These are phyloP conservation scores for Eira barbara DNA, from an alignment of 2,113 vertebrate species.

Conservation along the genomic window DNA sequence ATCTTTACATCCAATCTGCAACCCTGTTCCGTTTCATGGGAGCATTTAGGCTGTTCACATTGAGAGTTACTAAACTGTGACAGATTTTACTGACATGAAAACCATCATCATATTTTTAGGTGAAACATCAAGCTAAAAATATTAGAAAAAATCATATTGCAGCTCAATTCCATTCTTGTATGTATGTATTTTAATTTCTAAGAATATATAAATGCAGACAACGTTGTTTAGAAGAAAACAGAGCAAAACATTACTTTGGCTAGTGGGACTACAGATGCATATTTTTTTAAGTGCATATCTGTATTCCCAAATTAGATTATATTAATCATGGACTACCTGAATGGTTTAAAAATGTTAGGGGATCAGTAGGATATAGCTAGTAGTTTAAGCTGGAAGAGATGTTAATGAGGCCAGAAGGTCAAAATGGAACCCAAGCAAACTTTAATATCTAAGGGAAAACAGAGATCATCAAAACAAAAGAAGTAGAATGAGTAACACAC, in stretches of 20 bases:
- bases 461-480: background rate
- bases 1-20: no score
- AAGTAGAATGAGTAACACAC: background rate
- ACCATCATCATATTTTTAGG: background rate
- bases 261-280: background rate
- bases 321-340: background rate
- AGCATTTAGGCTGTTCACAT: no score
- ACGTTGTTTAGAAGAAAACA: background rate
- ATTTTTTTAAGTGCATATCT: background rate
- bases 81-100: background rate
- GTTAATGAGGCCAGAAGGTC: background rate
- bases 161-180: background rate
- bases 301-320: background rate
- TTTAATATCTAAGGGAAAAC: background rate
- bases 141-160: background rate
- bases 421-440: background rate
- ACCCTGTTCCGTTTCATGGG: no score
- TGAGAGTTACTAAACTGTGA: background rate
- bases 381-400: background rate
- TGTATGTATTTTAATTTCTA: background rate
- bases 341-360: background rate
- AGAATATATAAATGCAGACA: background rate
- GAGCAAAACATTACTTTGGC: background rate
- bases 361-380: background rate
- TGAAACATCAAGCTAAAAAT: background rate